Evolutionary conservation across 2,113 vertebrate species (phyloP).

Genomic region (Coregonus clupeaformis): DNA sequence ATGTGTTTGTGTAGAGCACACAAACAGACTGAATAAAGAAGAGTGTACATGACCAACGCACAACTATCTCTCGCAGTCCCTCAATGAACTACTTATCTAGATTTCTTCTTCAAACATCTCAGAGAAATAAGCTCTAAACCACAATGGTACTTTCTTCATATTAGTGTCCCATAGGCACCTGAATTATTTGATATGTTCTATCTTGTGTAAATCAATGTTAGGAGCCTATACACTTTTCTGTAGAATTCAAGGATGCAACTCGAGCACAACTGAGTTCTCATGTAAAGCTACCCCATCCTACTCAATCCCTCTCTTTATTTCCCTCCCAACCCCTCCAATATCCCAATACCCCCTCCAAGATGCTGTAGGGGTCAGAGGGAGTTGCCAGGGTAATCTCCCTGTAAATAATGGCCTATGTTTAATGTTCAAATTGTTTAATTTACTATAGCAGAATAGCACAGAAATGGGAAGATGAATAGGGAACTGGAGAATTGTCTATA

Average conservation of each 20-base stretch:
- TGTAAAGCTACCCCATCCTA: neutral
- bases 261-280: neutral
- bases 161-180: neutral
- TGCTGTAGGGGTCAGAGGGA: constrained; percentile 44
- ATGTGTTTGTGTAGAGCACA: constrained; percentile 5
- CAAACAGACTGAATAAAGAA: constrained; percentile 23
- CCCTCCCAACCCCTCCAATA: constrained; percentile 13
- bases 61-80: no score
- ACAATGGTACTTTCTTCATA: neutral
- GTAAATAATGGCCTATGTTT: constrained; percentile 61
- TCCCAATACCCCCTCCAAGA: neutral
- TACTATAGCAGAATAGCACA: constrained; percentile 36
- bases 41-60: no score
- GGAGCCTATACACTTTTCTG: neutral
- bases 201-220: neutral
- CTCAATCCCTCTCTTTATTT: neutral
- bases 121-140: no score
- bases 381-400: constrained; percentile 60
- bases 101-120: no score
- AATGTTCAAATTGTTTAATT: constrained; percentile 41
- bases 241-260: neutral
- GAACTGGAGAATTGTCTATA: constrained; percentile 38
- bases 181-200: neutral
- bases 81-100: no score
- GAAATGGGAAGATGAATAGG: constrained; percentile 20